Evolutionary conservation across 2,888 invertebrate genomes (phyloP), one percentile per base, ranked within the genome.

Genomic region (Dolomedes plantarius): DNA sequence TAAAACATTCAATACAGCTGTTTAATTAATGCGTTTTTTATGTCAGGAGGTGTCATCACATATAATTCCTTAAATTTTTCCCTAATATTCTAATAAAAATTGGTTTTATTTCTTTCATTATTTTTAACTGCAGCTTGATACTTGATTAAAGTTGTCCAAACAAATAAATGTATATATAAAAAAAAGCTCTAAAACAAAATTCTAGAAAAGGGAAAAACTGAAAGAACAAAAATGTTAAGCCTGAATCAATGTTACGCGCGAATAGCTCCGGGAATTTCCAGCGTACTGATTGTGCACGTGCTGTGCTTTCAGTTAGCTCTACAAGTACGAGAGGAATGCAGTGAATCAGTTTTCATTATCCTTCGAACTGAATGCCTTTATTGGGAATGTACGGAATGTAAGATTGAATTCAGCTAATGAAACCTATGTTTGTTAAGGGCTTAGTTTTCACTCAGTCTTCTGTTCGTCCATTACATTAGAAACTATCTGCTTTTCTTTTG

Each of bases 331-430:
- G 56, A 77, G 77, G 83, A 85, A 85, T 85, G 77, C 62, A 16
- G 73, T 73, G 83, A 85, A 85, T 85, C 83, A 85, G 77, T 73
- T 77, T 85, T 85, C 83, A 85, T 85, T 85, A 85, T 77, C 83
- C 67, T 39, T 77, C 72, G 72, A 72, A 85, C 72, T 77, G 39
- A 77, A 73, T 56, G 77, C 83, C 62, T 77, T 85, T 83, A 83
- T 77, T 83, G 67, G 83, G 83, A 77, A 85, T 85, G 83, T 77
- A 64, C 16, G 77, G 83, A 85, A 85, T 85, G 77, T 68, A 67
- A 77, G 77, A 77, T 77, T 85, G 83, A 85, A 85, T 77, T 67
- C 73, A 36, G 62, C 83, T 85, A 85, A 85, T 83, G 83, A 83
- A 83, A 83, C 64, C 50, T 71, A 71, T 50, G 77, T 83, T 83